Evolutionary conservation across 2,888 invertebrate species (phyloP).

Genomic region (Caenorhabditis sinica): DNA sequence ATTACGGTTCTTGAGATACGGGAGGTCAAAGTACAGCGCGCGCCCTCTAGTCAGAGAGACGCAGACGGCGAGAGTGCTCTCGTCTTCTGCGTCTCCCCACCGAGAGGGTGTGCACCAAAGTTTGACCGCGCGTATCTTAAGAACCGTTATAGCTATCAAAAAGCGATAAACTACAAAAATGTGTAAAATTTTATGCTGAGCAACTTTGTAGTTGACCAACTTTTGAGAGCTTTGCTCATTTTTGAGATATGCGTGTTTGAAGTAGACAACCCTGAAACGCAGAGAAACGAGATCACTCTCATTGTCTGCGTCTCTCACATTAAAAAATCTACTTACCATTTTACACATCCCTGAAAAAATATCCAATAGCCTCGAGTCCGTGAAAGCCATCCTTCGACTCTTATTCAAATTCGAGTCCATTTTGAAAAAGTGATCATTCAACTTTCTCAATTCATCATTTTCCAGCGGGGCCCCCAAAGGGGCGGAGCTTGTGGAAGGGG

Average conservation of each 20-base stretch:
- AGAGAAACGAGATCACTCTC: too few relatives aligned
- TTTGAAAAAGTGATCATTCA: slow-evolving; percentile 56
- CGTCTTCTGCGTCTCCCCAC: slow-evolving; percentile 13
- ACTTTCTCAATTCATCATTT: slow-evolving; percentile 32
- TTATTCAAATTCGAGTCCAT: slow-evolving; percentile 68
- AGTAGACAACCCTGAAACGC: not conserved
- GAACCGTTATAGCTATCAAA: too few relatives aligned
- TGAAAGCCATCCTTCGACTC: slow-evolving; percentile 57
- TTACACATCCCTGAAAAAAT: slow-evolving; percentile 60
- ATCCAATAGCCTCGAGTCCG: slow-evolving; percentile 49
- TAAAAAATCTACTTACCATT: slow-evolving; percentile 35
- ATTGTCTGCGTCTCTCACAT: too few relatives aligned
- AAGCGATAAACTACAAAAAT: not conserved
- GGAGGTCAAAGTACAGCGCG: too few relatives aligned
- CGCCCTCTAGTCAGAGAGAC: not conserved
- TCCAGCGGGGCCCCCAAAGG: slow-evolving; percentile 7
- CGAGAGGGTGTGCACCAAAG: not conserved
- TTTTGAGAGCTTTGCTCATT: not conserved
- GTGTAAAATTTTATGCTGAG: not conserved
- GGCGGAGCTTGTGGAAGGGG: slow-evolving; percentile 25
- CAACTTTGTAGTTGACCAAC: not conserved
- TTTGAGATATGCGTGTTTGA: not conserved
- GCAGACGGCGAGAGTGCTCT: not conserved
- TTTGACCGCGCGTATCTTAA: too few relatives aligned
- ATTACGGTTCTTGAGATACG: too few relatives aligned